phyloP scores from a whole-genome alignment of 92 coral and sea anemone genomes.

The Blastomussa wellsi region DNA sequence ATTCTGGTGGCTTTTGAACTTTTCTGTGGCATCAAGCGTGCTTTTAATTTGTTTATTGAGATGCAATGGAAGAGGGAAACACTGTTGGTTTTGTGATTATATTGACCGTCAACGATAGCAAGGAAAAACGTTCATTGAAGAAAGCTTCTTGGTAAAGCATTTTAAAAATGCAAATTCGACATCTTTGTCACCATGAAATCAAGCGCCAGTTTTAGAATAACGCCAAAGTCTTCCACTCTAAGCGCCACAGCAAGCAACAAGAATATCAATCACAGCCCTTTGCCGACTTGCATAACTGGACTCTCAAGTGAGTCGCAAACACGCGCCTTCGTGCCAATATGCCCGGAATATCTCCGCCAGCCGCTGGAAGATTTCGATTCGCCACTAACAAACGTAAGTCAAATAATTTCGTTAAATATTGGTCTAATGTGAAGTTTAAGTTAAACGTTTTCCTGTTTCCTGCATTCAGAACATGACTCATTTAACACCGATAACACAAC shows the following conservation, averaged over 20 bases:
- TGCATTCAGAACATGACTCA: background rate
- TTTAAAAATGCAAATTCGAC: slow-evolving; percentile 33
- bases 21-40: slow-evolving; percentile 7
- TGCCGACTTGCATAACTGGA: slow-evolving; percentile 2
- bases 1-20: background rate
- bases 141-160: slow-evolving; percentile 7
- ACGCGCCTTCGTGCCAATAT: slow-evolving; percentile 43
- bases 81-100: slow-evolving; percentile 10
- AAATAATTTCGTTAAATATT: slow-evolving; percentile 34
- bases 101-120: slow-evolving; percentile 13
- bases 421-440: slow-evolving; percentile 15
- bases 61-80: slow-evolving; percentile 17
- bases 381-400: slow-evolving; percentile 73
- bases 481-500: background rate
- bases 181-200: slow-evolving; percentile 64
- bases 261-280: background rate
- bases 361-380: slow-evolving; percentile 88
- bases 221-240: slow-evolving; percentile 35
- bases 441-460: slow-evolving; percentile 10
- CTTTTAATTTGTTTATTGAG: slow-evolving; percentile 49
- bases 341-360: slow-evolving; percentile 38
- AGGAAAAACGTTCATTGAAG: background rate
- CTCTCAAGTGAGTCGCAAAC: slow-evolving; percentile 27
- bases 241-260: background rate
- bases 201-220: slow-evolving; percentile 76